These are phyloP conservation scores for Thaumatotibia leucotreta DNA, from an alignment of 1,140 invertebrate species.

Conservation along the genomic window DNA sequence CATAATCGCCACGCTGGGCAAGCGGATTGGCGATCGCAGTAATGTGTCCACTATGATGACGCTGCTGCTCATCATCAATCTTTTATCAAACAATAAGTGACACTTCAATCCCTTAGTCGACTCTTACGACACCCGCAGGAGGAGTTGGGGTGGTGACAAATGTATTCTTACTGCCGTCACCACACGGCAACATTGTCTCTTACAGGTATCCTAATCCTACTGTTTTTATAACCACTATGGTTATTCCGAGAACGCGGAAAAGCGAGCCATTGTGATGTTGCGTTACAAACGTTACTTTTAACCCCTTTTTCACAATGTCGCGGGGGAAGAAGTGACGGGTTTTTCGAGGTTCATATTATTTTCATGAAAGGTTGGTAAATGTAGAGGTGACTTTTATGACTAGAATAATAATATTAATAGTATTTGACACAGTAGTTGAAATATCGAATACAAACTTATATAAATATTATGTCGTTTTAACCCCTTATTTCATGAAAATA, in stretches of 20 bases:
- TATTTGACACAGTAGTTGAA: too few relatives aligned
- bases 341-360: background rate
- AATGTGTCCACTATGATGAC: too few relatives aligned
- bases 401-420: too few relatives aligned
- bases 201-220: background rate
- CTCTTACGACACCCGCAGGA: too few relatives aligned
- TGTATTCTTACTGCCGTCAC: too few relatives aligned
- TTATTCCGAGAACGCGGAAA: background rate
- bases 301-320: background rate
- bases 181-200: too few relatives aligned
- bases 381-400: background rate
- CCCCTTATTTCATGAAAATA: background rate
- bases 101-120: too few relatives aligned
- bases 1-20: too few relatives aligned
- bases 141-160: too few relatives aligned
- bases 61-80: too few relatives aligned
- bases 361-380: background rate
- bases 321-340: background rate
- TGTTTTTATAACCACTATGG: background rate
- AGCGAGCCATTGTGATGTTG: background rate
- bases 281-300: background rate
- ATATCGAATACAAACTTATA: background rate
- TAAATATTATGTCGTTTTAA: background rate
- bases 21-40: too few relatives aligned
- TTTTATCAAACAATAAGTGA: too few relatives aligned